Evolutionary conservation across 2,888 invertebrate genomes (phyloP).

Genomic region (Scaptomyza caliginosa): DNA sequence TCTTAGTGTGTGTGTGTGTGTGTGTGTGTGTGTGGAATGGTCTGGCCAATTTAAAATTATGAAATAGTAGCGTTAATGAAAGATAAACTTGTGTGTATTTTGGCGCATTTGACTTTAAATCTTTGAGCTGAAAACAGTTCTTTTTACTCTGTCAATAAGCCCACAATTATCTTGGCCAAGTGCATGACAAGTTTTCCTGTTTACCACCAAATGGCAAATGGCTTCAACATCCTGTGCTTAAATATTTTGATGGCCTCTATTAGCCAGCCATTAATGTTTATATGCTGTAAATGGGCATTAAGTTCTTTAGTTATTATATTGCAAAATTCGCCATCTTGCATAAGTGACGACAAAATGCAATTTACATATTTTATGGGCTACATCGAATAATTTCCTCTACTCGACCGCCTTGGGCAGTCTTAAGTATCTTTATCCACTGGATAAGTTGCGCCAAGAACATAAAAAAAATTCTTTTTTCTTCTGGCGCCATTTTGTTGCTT

Average conservation of each 20-base stretch:
- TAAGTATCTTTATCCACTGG: not conserved
- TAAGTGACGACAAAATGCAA: constrained; percentile 39
- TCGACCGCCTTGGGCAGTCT: constrained; percentile 22
- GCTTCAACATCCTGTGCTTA: constrained; percentile 9
- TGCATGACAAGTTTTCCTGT: constrained; percentile 10
- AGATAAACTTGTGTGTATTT: constrained; percentile 61
- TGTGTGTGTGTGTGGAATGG: constrained; percentile 54
- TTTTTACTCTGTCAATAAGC: not conserved
- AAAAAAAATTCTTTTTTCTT: constrained; percentile 9
- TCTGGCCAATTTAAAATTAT: constrained; percentile 68
- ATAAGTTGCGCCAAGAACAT: constrained; percentile 10
- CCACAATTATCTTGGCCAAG: not conserved
- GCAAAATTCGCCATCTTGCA: constrained; percentile 21
- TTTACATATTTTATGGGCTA: constrained; percentile 33
- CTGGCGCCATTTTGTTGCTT: constrained; percentile 59
- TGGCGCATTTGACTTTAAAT: constrained; percentile 21
- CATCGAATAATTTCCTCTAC: constrained; percentile 23
- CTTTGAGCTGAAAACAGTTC: constrained; percentile 3
- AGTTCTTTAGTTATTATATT: constrained; percentile 29
- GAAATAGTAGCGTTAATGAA: constrained; percentile 70
- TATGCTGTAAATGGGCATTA: constrained; percentile 9
- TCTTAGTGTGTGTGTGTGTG: constrained; percentile 64
- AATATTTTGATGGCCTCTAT: constrained; percentile 62
- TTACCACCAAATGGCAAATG: constrained; percentile 10
- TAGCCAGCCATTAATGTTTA: constrained; percentile 49